phyloP scores from a whole-genome alignment of 2,888 invertebrate genomes.

The Mactromeris polynyma region DNA sequence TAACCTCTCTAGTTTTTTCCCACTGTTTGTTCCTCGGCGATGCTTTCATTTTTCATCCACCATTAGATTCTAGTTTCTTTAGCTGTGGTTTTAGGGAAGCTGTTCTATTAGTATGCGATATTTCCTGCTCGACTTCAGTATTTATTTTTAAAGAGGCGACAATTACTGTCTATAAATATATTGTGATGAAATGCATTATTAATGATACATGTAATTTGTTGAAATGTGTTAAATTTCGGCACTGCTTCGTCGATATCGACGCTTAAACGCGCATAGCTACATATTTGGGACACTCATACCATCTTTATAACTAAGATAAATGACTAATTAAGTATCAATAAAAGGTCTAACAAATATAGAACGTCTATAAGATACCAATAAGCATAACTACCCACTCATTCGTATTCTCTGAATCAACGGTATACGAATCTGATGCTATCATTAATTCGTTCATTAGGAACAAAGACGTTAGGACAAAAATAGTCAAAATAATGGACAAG shows the following conservation, averaged over 20 bases:
- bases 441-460: background rate
- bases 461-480: background rate
- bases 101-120: too few relatives aligned
- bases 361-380: background rate
- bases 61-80: too few relatives aligned
- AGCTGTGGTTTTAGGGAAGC: too few relatives aligned
- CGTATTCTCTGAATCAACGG: background rate
- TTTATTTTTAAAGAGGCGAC: too few relatives aligned
- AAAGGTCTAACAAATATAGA: background rate
- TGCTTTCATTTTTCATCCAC: too few relatives aligned
- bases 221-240: too few relatives aligned
- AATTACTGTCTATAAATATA: too few relatives aligned
- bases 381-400: background rate
- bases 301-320: background rate
- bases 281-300: background rate
- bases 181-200: too few relatives aligned
- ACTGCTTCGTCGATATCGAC: background rate
- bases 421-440: background rate
- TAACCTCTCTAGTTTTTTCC: too few relatives aligned
- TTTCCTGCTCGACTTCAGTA: too few relatives aligned
- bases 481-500: background rate
- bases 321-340: background rate
- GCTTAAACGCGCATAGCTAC: background rate
- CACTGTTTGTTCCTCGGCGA: too few relatives aligned
- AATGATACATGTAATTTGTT: too few relatives aligned